Evolutionary conservation across 2,113 vertebrate species (phyloP), one percentile per base, ranked within the genome.

Genomic region (Misgurnus anguillicaudatus): DNA sequence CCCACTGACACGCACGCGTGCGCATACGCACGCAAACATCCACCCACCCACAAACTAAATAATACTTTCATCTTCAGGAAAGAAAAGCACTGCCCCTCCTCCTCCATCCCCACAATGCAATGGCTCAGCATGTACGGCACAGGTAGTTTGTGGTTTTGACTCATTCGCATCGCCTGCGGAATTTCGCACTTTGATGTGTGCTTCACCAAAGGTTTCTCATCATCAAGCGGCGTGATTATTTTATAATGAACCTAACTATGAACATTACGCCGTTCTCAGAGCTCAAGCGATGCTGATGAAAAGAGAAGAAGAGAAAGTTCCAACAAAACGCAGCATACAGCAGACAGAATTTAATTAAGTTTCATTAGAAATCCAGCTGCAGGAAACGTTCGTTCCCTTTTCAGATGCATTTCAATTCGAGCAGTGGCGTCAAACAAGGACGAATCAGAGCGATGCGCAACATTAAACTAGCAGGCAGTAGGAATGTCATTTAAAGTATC

Each of bases 171-270:
- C 41, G 11, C 78, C 75, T 79, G 75, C 62, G 68, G 58, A 73
- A 78, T 77, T 45, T 66, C 80, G 79, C 87, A 88, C 86, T 87
- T 86, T 71, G 84, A 84, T 86, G 86, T 86, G 61, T 21, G 84
- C 68, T 47, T 82, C 66, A 83, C 75, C 75, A 79, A 85, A 72
- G 87, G 82, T 67, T 19, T 19, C 82, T 48, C 80, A 87, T 81
- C 84, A 84, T 89, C 88, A 85, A 71, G 85, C 71, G 51, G 63
- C 79, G 83, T 91, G 89, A 91, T 92, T 88, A 89, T 89, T 89
- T 89, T 88, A 89, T 89, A 90, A 92, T 92, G 87, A 91, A 88
- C 83, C 87, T 80, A 87, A 87, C 88, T 87, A 86, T 82, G 85
- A 85, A 85, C 88, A 89, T 84, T 31, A 85, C 75, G 77, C 85